phyloP scores from a whole-genome alignment of 2,888 invertebrate species.

The Ochropacha duplaris region DNA sequence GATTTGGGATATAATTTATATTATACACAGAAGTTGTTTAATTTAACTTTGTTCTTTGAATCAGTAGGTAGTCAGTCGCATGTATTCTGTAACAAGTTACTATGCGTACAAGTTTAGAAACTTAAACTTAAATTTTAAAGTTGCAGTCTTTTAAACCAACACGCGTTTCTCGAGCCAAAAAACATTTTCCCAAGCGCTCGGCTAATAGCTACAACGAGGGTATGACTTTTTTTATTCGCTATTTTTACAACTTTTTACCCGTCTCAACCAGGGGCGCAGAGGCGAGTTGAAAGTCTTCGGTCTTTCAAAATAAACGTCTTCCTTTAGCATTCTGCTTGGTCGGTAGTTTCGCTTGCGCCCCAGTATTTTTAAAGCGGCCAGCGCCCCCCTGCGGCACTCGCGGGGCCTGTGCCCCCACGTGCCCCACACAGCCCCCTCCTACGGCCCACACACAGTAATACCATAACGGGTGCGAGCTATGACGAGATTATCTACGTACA shows the following conservation, averaged over 20 bases:
- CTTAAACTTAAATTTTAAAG: slow-evolving; percentile 21
- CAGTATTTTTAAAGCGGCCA: slow-evolving; percentile 81
- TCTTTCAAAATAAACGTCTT: slow-evolving; percentile 77
- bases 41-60: background rate
- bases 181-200: slow-evolving; percentile 43
- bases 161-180: slow-evolving; percentile 44
- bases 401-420: slow-evolving; percentile 40
- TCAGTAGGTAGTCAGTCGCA: background rate
- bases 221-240: slow-evolving; percentile 45
- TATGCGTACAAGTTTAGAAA: too few relatives aligned
- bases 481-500: slow-evolving; percentile 82
- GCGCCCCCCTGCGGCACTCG: slow-evolving; percentile 70
- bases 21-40: background rate
- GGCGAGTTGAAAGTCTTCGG: slow-evolving; percentile 55
- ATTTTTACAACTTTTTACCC: slow-evolving; percentile 61
- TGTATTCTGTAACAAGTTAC: slow-evolving; percentile 32
- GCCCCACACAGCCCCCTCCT: slow-evolving; percentile 35
- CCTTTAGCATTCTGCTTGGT: slow-evolving; percentile 68
- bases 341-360: slow-evolving; percentile 69
- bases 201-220: slow-evolving; percentile 51
- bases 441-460: slow-evolving; percentile 75
- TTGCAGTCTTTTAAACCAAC: slow-evolving; percentile 35
- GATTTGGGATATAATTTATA: background rate
- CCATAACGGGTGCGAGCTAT: slow-evolving; percentile 82
- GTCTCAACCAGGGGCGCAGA: slow-evolving; percentile 53